Conservation (phyloP, 2,888 invertebrate genomes). For the Dolichopus griseipennis region DNA sequence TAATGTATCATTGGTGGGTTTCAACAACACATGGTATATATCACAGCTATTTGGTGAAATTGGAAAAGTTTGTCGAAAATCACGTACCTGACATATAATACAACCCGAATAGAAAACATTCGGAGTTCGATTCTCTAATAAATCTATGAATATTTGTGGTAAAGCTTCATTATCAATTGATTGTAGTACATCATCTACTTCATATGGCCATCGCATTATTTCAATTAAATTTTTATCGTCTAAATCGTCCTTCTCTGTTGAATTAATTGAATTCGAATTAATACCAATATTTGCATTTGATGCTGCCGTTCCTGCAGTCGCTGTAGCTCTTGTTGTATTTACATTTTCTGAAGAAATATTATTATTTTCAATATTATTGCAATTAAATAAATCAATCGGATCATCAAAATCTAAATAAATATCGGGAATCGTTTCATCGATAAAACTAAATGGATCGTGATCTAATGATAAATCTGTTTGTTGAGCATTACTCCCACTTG, state of each 20-base stretch:
- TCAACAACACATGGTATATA: slow-evolving; percentile 77
- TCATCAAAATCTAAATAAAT: background rate
- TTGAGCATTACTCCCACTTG: background rate
- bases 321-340: slow-evolving; percentile 11
- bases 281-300: slow-evolving; percentile 23
- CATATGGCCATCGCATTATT: slow-evolving; percentile 77
- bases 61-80: slow-evolving; percentile 75
- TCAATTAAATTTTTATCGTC: slow-evolving; percentile 60
- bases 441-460: background rate
- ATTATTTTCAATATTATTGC: slow-evolving; percentile 2
- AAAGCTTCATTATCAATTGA: slow-evolving; percentile 86
- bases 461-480: background rate
- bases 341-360: background rate
- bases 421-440: background rate
- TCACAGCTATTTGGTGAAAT: slow-evolving; percentile 63
- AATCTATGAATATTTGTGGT: slow-evolving; percentile 75
- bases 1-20: slow-evolving; percentile 75
- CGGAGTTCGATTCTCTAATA: slow-evolving; percentile 73
- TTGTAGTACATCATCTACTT: slow-evolving; percentile 77
- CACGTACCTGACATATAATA: slow-evolving; percentile 83
- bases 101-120: slow-evolving; percentile 86
- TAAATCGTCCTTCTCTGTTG: slow-evolving; percentile 16
- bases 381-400: background rate
- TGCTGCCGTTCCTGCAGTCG: slow-evolving; percentile 18
- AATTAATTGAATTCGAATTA: slow-evolving; percentile 19